phyloP scores from a whole-genome alignment of 2,888 invertebrate genomes.

The Tanypteryx hageni region DNA sequence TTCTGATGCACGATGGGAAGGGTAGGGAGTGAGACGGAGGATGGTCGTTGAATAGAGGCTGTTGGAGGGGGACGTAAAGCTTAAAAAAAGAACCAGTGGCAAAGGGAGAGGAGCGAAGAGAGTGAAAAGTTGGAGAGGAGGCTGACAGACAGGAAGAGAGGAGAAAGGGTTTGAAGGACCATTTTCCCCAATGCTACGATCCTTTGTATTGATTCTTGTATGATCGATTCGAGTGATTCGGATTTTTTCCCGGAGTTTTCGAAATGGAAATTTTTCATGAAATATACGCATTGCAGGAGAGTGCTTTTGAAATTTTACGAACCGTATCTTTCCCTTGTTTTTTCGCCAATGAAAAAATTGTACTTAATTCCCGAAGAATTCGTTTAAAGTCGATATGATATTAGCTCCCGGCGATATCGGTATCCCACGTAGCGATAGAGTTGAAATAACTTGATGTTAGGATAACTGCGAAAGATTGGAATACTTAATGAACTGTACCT shows the following conservation, averaged over 20 bases:
- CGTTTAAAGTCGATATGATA: conserved; percentile 23
- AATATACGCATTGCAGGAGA: conserved; percentile 14
- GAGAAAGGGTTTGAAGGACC: not conserved
- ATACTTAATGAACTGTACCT: too few species aligned
- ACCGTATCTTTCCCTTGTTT: not conserved
- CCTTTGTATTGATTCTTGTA: not conserved
- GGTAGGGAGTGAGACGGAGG: too few species aligned
- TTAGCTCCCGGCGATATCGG: not conserved
- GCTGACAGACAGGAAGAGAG: not conserved
- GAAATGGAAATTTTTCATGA: conserved; percentile 12
- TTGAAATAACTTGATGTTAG: too few species aligned
- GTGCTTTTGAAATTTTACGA: conserved; percentile 50
- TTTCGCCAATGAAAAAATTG: not conserved
- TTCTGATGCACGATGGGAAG: too few species aligned
- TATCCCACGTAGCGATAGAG: too few species aligned
- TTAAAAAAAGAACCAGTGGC: too few species aligned
- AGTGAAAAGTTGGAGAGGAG: not conserved
- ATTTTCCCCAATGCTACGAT: not conserved
- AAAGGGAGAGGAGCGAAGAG: not conserved
- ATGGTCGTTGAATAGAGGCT: too few species aligned
- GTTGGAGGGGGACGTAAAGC: too few species aligned
- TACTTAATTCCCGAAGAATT: conserved; percentile 2
- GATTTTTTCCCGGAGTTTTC: not conserved
- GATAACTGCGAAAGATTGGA: too few species aligned
- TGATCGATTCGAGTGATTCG: not conserved